Base-by-base conservation (phyloP, 2,888 invertebrate species). In the Netelia virgata region DNA sequence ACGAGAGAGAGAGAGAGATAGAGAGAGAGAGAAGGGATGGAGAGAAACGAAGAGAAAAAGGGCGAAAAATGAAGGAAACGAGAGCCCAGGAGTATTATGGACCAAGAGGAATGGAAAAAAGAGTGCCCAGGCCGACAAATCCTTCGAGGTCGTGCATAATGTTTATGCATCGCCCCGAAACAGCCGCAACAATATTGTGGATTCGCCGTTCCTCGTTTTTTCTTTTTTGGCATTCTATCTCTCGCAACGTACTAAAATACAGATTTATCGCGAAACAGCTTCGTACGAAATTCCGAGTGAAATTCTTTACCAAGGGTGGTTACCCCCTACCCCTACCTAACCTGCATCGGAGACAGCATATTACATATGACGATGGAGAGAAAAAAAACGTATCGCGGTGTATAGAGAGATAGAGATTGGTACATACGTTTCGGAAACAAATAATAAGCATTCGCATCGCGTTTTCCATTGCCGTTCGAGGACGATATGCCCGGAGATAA, bases 131-230 rank as follows among this genome's bases (percentile, higher is more conserved):
- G 50, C 77, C 77, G 82, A 84, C 74, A 78, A 84, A 82, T 84
- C 78, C 84, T 84, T 78, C 77, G 83, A 77, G 77, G 59, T 85
- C 85, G 74, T 77, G 83, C 83, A 78, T 81, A 77, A 85, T 85
- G 85, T 81, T 85, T 83, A 84, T 85, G 81, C 85, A 81, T 81
- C 66, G 83, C 68, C 64, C 64, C 20, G 50, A 78, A 76, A 57
- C 8, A 18, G 57, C 55, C 61, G 64, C 76, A 20, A 83, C 73
- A 83, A 68, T 69, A 82, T 81, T 73, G 81, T 43, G 14, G 14
- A 50, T 11, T 36, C 36, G 43, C 47, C 11, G n/a, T 69, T 69
- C 28, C 28, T 11, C 11, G 69, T 68, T 43, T 63, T 61, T 80
- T 73, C 43, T 73, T 69, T 18, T 43, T 68, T 28, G 68, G 57